phyloP scores from a whole-genome alignment of 2,888 invertebrate species.

The Marasmarcha lunaedactyla region DNA sequence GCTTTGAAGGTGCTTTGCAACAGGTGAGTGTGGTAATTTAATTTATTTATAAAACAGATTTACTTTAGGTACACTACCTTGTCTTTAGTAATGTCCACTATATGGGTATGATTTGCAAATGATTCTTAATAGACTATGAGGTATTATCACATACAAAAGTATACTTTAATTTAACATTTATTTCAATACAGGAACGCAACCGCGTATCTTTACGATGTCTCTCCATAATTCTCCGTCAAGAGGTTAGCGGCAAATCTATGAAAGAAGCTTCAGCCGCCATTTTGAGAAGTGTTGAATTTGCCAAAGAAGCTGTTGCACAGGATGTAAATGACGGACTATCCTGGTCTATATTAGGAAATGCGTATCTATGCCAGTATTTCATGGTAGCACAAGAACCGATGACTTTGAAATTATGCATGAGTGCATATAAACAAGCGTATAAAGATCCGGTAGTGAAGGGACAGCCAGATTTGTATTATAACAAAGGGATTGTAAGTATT shows the following conservation, averaged over 20 bases:
- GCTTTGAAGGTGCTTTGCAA: conserved; percentile 82
- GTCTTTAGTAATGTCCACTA: not conserved
- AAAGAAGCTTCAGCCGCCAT: conserved; percentile 72
- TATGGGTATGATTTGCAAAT: no score
- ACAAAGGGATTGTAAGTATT: conserved; percentile 82
- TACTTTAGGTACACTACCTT: not conserved
- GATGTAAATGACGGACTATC: conserved; percentile 84
- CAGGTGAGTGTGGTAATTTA: conserved; percentile 60
- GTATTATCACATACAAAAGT: no score
- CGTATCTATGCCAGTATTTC: conserved; percentile 85
- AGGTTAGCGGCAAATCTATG: conserved; percentile 39
- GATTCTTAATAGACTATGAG: no score
- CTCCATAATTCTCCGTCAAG: conserved; percentile 84
- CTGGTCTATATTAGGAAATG: conserved; percentile 85
- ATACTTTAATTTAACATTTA: no score
- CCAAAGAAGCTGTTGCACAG: conserved; percentile 84
- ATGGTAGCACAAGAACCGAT: conserved; percentile 78
- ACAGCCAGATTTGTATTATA: conserved; percentile 85
- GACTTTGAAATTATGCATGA: conserved; percentile 78
- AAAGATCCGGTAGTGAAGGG: conserved; percentile 75
- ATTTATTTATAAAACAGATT: not conserved
- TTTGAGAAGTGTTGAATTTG: conserved; percentile 79
- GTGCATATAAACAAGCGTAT: conserved; percentile 86
- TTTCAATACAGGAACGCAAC: conserved; percentile 78
- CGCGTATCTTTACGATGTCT: conserved; percentile 82